These are phyloP conservation scores for Ptilorrhoa leucosticta DNA, from an alignment of 2,113 vertebrate species.

Conservation along the genomic window DNA sequence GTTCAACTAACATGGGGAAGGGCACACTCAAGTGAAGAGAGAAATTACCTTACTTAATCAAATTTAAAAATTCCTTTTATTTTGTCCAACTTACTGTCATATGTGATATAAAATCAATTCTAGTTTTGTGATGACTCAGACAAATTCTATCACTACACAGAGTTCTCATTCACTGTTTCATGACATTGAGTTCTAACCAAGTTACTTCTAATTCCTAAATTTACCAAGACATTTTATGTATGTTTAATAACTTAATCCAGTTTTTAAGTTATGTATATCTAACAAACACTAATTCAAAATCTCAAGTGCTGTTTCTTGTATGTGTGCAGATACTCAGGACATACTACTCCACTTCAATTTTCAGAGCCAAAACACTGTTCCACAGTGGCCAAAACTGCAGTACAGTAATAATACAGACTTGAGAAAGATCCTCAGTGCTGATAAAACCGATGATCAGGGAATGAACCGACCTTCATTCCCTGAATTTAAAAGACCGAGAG, in stretches of 20 bases:
- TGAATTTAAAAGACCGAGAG: background rate
- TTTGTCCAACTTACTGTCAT: background rate
- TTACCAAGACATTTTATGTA: background rate
- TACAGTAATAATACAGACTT: background rate
- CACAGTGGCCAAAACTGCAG: background rate
- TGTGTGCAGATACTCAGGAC: background rate
- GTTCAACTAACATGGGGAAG: background rate
- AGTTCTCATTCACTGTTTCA: background rate
- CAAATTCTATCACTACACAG: background rate
- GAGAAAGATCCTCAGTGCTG: background rate
- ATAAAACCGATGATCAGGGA: background rate
- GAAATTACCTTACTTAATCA: background rate
- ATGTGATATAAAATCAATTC: background rate
- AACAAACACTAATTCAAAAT: background rate
- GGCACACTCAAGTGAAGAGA: background rate
- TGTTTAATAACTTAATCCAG: background rate
- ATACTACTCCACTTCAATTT: background rate
- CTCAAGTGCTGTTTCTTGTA: background rate
- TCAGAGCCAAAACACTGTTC: background rate
- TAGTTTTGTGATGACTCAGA: background rate
- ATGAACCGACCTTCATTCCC: background rate
- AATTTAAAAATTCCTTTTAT: background rate
- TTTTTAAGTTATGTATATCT: background rate
- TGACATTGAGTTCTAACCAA: background rate
- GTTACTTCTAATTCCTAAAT: background rate